Percentiles rank a stretch among this genome's conserved stretches.
Evolutionary conservation across 2,113 vertebrate species (phyloP).

Genomic region (Prolemur simus): DNA sequence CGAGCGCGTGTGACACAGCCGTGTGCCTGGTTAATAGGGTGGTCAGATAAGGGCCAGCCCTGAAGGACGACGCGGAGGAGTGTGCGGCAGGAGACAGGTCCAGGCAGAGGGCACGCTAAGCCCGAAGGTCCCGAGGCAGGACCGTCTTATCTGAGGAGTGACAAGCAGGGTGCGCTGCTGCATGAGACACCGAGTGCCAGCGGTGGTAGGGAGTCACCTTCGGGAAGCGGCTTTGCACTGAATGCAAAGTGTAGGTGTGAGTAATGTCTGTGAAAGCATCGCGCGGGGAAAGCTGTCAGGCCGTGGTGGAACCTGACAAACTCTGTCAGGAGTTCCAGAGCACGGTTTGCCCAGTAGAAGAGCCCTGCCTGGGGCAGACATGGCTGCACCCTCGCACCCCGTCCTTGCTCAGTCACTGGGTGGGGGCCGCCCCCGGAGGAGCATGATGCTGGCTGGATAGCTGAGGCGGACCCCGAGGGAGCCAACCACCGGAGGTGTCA

Average conservation of each 20-base stretch:
- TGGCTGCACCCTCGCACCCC: background rate
- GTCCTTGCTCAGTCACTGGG: background rate
- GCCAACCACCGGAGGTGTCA: background rate
- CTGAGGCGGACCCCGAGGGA: background rate
- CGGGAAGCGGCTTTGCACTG: background rate
- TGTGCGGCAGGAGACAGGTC: no score
- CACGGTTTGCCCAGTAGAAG: background rate
- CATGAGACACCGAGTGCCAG: no score
- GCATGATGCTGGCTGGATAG: background rate
- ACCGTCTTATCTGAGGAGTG: background rate
- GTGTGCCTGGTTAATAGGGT: no score
- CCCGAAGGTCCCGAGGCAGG: background rate
- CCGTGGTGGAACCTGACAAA: background rate
- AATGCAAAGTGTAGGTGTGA: background rate
- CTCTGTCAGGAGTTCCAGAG: background rate
- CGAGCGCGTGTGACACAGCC: accelerated
- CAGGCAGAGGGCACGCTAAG: background rate
- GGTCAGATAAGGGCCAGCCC: background rate
- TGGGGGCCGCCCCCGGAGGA: background rate
- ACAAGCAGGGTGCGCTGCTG: background rate
- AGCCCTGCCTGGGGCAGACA: background rate
- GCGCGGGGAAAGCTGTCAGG: background rate
- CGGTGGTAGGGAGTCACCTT: background rate
- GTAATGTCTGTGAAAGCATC: background rate
- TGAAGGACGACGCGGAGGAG: background rate